Evolutionary conservation across 2,888 invertebrate genomes (phyloP).

Genomic region (Hipparchia semele): DNA sequence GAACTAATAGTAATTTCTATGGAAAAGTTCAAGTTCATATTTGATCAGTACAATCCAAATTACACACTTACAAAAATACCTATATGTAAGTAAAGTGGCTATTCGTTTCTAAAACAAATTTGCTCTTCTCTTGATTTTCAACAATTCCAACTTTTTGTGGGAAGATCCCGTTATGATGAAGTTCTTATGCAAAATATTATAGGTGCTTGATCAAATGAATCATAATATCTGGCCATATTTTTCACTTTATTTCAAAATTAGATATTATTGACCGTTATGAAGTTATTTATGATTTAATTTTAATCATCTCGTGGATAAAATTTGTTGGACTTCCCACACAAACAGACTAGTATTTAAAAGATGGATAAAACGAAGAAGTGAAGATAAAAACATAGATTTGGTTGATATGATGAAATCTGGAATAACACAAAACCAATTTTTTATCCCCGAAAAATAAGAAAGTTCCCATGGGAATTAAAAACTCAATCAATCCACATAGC

Average conservation of each 20-base stretch:
- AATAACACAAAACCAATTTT: too few relatives aligned
- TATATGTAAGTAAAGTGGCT: constrained; percentile 2
- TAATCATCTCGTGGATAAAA: neutral
- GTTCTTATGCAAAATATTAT: constrained; percentile 36
- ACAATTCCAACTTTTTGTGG: constrained; percentile 24
- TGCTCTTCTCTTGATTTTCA: constrained; percentile 32
- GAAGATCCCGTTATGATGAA: constrained; percentile 38
- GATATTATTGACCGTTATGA: neutral
- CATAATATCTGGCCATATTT: constrained; percentile 19
- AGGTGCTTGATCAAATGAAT: constrained; percentile 30
- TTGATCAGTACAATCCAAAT: neutral
- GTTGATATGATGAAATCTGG: too few relatives aligned
- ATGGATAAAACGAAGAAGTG: neutral
- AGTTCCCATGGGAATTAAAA: too few relatives aligned
- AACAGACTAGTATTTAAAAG: too few relatives aligned
- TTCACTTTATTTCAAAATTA: constrained; percentile 1
- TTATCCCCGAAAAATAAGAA: too few relatives aligned
- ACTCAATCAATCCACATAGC: too few relatives aligned
- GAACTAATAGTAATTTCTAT: neutral
- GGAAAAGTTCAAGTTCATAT: constrained; percentile 1
- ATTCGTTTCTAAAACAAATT: constrained; percentile 28
- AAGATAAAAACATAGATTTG: neutral
- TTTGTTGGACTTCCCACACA: neutral
- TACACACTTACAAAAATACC: constrained; percentile 18
- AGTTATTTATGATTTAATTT: neutral